Conservation (phyloP, 2,113 vertebrate species). For the Sterrhoptilus dennistouni region DNA sequence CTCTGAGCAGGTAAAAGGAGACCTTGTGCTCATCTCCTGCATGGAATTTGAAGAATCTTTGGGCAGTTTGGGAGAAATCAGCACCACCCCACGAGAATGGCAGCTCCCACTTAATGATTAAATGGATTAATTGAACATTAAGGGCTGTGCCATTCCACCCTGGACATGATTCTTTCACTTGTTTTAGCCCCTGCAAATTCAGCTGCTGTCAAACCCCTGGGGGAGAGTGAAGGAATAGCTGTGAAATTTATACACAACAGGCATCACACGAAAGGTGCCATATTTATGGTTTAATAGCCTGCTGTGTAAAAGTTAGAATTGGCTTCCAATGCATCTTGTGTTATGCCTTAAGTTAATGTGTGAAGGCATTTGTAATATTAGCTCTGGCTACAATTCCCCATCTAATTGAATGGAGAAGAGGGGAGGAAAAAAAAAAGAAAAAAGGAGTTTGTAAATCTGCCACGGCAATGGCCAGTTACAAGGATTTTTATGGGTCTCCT, state of each 20-base stretch:
- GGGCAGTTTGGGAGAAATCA: not conserved
- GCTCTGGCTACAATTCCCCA: not conserved
- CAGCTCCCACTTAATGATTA: not conserved
- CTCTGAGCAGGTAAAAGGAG: not conserved
- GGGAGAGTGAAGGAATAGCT: not conserved
- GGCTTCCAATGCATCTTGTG: not conserved
- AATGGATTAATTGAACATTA: not conserved
- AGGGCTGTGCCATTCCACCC: not conserved
- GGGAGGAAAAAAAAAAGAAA: not conserved
- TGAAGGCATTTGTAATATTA: not conserved
- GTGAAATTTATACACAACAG: not conserved
- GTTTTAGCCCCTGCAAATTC: not conserved
- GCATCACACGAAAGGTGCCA: not conserved
- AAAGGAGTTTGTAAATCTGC: not conserved
- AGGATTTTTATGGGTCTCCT: not conserved
- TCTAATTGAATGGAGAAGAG: not conserved
- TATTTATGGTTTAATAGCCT: not conserved
- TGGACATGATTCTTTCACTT: not conserved
- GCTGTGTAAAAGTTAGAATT: not conserved
- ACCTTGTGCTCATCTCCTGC: not conserved
- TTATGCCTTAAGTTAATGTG: not conserved
- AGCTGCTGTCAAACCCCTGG: not conserved
- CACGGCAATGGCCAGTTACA: not conserved
- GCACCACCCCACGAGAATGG: not conserved
- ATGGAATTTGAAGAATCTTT: rapidly evolving